A percentile compares a stretch with the other conserved stretches of the same genome.
phyloP scores from a whole-genome alignment of 2,113 vertebrate species.

The Zeus faber region DNA sequence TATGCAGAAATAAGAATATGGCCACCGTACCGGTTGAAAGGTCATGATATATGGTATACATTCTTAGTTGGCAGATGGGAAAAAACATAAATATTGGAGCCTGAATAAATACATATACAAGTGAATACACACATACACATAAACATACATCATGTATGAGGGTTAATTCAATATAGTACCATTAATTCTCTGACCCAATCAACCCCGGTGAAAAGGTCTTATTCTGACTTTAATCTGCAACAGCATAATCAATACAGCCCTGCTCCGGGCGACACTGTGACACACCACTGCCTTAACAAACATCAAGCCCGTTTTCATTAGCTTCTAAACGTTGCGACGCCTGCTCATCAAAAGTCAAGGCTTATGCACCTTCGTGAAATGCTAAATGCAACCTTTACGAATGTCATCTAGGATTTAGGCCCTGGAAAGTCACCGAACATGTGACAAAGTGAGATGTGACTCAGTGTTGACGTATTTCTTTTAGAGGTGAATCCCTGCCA shows the following conservation, averaged over 20 bases:
- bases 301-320: conserved; percentile 20
- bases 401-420: too few species aligned
- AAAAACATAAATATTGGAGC: too few species aligned
- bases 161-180: background rate
- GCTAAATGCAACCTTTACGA: background rate
- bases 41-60: too few species aligned
- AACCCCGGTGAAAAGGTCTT: conserved; percentile 43
- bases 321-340: background rate
- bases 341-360: background rate
- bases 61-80: too few species aligned
- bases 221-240: conserved; percentile 33
- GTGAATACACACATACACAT: conserved; percentile 2
- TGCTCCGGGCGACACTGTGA: conserved; percentile 44
- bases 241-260: conserved; percentile 32
- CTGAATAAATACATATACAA: background rate
- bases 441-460: background rate
- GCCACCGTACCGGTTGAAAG: too few species aligned
- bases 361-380: background rate
- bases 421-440: background rate
- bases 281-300: conserved; percentile 36
- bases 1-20: too few species aligned
- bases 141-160: background rate
- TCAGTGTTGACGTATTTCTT: background rate
- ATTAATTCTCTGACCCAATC: conserved; percentile 10
- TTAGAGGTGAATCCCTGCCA: background rate